Evolutionary conservation across 2,888 invertebrate species (phyloP).

Genomic region (Agonopterix arenella): DNA sequence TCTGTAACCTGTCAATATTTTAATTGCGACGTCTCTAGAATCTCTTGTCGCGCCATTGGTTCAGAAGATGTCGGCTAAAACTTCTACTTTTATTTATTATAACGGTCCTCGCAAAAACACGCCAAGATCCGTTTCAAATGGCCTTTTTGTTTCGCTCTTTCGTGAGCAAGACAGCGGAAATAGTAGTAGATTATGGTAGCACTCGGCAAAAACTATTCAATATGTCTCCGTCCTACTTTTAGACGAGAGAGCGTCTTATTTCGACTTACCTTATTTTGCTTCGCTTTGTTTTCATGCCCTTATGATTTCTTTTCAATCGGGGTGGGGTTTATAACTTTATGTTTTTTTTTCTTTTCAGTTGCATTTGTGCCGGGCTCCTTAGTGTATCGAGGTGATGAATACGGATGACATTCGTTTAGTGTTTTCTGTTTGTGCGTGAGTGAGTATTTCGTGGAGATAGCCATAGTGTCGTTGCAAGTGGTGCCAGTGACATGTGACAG

Average conservation of each 20-base stretch:
- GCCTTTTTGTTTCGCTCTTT: constrained; percentile 32
- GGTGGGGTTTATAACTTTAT: constrained; percentile 39
- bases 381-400: constrained; percentile 60
- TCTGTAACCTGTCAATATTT: neutral
- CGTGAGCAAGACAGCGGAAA: constrained; percentile 24
- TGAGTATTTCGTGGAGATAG: constrained; percentile 38
- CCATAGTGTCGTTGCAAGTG: constrained; percentile 35
- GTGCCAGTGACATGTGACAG: constrained; percentile 66
- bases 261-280: constrained; percentile 13
- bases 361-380: constrained; percentile 54
- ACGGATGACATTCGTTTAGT: constrained; percentile 61
- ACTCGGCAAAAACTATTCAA: constrained; percentile 30
- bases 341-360: constrained; percentile 74
- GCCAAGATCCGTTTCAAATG: constrained; percentile 20
- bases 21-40: constrained; percentile 6
- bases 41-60: no score
- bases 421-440: constrained; percentile 54
- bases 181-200: constrained; percentile 31
- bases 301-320: constrained; percentile 16
- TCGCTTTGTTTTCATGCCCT: constrained; percentile 4
- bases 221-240: constrained; percentile 27
- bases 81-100: constrained; percentile 38
- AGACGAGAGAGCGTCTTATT: constrained; percentile 18
- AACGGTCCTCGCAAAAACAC: constrained; percentile 30
- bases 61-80: constrained; percentile 3